Conservation (phyloP, 2,113 vertebrate species). For the Rhombomys opimus region DNA sequence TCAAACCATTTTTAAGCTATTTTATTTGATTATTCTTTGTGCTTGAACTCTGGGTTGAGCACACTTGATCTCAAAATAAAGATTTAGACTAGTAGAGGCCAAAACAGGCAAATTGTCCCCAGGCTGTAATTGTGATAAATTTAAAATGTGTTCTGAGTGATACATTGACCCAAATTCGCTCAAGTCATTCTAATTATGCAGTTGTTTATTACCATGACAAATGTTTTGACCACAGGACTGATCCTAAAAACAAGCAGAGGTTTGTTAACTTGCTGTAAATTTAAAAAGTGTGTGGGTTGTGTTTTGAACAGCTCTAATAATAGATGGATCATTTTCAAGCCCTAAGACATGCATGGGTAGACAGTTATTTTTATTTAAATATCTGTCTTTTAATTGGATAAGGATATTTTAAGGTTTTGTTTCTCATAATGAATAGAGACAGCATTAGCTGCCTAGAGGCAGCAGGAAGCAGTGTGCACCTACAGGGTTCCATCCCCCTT, state of each 20-base stretch:
- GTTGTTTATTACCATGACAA: slow-evolving; percentile 84
- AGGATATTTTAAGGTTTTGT: slow-evolving; percentile 9
- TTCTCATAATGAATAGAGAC: neutral
- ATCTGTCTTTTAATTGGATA: slow-evolving; percentile 23
- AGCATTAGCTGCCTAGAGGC: neutral
- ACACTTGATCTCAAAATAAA: slow-evolving; percentile 85
- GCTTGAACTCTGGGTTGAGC: slow-evolving; percentile 82
- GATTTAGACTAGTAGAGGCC: slow-evolving; percentile 75
- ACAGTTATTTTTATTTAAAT: slow-evolving; percentile 32
- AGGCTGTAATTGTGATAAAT: slow-evolving; percentile 86
- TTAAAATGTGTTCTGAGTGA: slow-evolving; percentile 83
- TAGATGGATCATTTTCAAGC: neutral
- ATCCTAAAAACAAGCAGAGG: slow-evolving; percentile 71
- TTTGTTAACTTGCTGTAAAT: slow-evolving; percentile 50
- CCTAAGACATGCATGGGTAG: slow-evolving; percentile 8
- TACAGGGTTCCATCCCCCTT: neutral
- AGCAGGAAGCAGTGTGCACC: neutral
- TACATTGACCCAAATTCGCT: slow-evolving; percentile 86
- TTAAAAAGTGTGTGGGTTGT: slow-evolving; percentile 56
- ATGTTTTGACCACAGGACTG: slow-evolving; percentile 71
- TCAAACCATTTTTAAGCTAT: slow-evolving; percentile 67
- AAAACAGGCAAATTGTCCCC: slow-evolving; percentile 83
- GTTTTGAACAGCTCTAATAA: slow-evolving; percentile 55
- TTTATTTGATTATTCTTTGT: slow-evolving; percentile 81
- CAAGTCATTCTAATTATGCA: slow-evolving; percentile 76